Evolutionary conservation across 2,797 vertebrate species (phyloP).

Genomic region (Falco rusticolus): DNA sequence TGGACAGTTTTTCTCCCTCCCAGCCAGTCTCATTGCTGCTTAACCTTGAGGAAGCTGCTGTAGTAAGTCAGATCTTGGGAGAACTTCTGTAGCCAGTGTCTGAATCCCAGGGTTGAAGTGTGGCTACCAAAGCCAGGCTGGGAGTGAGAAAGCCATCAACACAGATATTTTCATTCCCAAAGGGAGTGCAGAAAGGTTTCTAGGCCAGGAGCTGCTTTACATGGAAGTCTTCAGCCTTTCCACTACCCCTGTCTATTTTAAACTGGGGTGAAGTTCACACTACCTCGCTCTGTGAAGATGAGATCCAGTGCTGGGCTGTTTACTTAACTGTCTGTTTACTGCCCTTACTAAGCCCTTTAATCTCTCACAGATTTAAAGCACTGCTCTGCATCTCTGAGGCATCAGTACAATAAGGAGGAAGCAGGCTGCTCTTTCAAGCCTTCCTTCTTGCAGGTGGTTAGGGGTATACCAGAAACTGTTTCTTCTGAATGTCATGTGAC

Average conservation of each 20-base stretch:
- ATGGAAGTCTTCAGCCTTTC: constrained; percentile 48
- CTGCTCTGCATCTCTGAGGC: constrained; percentile 40
- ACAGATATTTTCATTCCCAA: constrained; percentile 39
- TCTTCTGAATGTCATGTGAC: constrained; percentile 30
- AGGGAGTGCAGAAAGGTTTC: constrained; percentile 30
- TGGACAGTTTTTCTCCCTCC: constrained; percentile 36
- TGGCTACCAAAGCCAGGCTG: constrained; percentile 62
- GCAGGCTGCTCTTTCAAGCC: background rate
- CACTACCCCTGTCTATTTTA: constrained; percentile 22
- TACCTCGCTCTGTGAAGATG: constrained; percentile 69
- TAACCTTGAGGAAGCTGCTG: constrained; percentile 46
- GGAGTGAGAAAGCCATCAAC: background rate
- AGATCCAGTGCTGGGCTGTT: constrained; percentile 75
- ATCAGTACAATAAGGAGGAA: constrained; percentile 23
- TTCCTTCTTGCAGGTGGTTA: background rate
- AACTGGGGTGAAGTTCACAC: constrained; percentile 67
- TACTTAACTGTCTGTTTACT: constrained; percentile 73
- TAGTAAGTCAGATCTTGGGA: constrained; percentile 2
- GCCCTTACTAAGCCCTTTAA: constrained; percentile 56
- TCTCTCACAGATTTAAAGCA: constrained; percentile 51
- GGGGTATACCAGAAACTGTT: constrained; percentile 3
- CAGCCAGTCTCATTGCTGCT: constrained; percentile 52
- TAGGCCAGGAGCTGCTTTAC: constrained; percentile 46
- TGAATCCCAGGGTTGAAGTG: constrained; percentile 45
- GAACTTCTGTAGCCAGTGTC: background rate